phyloP scores from a whole-genome alignment of 2,113 vertebrate genomes.

The Diglossa brunneiventris region DNA sequence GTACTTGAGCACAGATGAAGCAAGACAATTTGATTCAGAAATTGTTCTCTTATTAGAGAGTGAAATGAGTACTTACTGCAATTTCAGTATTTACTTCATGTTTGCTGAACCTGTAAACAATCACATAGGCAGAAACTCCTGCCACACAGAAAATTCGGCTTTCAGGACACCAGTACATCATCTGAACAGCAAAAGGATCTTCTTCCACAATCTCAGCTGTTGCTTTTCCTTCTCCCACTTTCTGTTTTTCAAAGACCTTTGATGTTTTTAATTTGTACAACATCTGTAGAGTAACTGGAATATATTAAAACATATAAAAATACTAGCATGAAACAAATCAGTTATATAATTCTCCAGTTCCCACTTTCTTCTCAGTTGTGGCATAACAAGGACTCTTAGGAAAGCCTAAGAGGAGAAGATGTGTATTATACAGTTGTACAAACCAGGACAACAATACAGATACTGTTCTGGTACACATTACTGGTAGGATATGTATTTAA shows the following conservation, averaged over 20 bases:
- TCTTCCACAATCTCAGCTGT: slow-evolving; percentile 89
- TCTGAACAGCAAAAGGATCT: slow-evolving; percentile 93
- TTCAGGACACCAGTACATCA: slow-evolving; percentile 96
- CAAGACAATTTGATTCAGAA: not conserved
- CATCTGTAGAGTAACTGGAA: slow-evolving; percentile 95
- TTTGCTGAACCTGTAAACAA: slow-evolving; percentile 95
- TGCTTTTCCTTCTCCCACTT: slow-evolving; percentile 80
- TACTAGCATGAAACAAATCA: not conserved
- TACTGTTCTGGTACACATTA: not conserved
- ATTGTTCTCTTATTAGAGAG: not conserved
- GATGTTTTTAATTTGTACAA: slow-evolving; percentile 97
- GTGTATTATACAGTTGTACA: not conserved
- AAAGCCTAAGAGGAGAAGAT: not conserved
- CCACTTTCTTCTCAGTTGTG: not conserved
- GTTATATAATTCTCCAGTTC: not conserved
- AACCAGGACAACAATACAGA: not conserved
- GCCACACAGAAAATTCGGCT: slow-evolving; percentile 96
- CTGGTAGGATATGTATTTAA: not conserved
- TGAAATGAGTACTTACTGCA: slow-evolving; percentile 82
- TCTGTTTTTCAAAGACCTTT: slow-evolving; percentile 96
- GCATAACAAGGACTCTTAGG: not conserved
- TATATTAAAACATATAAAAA: slow-evolving; percentile 53
- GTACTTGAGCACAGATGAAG: not conserved
- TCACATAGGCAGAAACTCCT: slow-evolving; percentile 91
- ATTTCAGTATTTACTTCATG: slow-evolving; percentile 91